Evolutionary conservation across 2,888 invertebrate species (phyloP), one percentile per base, ranked within the genome.

Genomic region (Rhamphomyia laevipes): DNA sequence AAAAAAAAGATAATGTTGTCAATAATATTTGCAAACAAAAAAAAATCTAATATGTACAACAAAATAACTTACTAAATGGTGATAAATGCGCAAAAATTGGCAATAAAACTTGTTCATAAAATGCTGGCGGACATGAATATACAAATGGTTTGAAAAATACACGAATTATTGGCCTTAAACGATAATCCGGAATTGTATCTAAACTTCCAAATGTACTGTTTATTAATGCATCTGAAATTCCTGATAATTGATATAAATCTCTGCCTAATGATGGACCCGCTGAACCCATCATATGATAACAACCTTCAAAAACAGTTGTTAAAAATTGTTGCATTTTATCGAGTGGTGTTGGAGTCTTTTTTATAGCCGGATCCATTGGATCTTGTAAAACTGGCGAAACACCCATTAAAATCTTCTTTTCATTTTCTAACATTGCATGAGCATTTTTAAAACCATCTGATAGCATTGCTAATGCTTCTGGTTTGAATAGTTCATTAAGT

Each of bases 281-380:
- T 33, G 85, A 82, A 21, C 86, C 87, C 61, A 89, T 74, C 71
- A 87, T 76, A 61, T 86, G 85, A 61, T 82, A 86, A 61, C 89
- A 86, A 57, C 81, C 82, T 55, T 93, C 92, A 61, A 88, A 86
- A 45, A 89, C 74, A 45, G 79, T 77, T 46, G 81, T 79, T 50
- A 93, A 70, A 68, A 88, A 91, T 52, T 80, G 77, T 64, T 93
- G 92, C 88, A 92, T 89, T 58, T 87, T 78, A 55, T 87, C 83
- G 45, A 83, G 72, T 1, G 88, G 81, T 17, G 73, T 73, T 12
- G 74, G 72, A 4, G 74, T 71, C 44, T 70, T 67, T 52, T 75
- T 73, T 13, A 74, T 68, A 46, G 64, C 63, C 3, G 72, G 64
- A 58, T 72, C 72, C 52, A 72, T 57, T 0, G 72, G 72, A 60